A percentile compares a stretch with the other conserved stretches of the same genome.
phyloP scores from a whole-genome alignment of 2,113 vertebrate genomes.

The Carollia perspicillata region DNA sequence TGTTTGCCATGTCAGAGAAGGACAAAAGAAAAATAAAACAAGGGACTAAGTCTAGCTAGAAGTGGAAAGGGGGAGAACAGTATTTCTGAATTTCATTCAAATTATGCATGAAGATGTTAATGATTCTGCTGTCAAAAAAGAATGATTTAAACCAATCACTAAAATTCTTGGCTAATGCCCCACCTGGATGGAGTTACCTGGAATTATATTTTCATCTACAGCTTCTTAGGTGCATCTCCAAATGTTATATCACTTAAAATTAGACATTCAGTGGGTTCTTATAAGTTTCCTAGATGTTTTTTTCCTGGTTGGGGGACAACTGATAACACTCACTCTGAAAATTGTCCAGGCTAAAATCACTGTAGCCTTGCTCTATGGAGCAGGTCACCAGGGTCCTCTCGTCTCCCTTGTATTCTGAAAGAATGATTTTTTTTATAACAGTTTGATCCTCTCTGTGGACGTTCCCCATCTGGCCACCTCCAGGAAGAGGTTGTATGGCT shows the following conservation, averaged over 20 bases:
- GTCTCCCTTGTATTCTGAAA: background rate
- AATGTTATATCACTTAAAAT: background rate
- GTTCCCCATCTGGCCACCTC: background rate
- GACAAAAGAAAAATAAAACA: background rate
- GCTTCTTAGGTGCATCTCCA: background rate
- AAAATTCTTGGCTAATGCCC: background rate
- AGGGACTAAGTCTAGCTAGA: background rate
- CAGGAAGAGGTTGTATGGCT: fast-evolving
- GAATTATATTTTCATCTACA: background rate
- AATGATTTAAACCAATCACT: background rate
- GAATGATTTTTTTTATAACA: background rate
- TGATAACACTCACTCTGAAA: background rate
- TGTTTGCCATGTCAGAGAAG: background rate
- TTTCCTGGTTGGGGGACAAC: background rate
- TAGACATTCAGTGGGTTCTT: background rate
- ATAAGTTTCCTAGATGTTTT: background rate
- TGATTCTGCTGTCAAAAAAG: background rate
- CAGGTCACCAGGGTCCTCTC: background rate
- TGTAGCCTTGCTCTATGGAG: background rate
- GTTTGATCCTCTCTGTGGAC: background rate
- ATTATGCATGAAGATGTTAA: background rate
- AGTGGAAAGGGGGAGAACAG: background rate
- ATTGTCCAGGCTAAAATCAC: background rate
- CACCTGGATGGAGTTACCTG: background rate
- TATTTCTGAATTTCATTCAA: background rate